Percentiles rank a stretch among this genome's conserved stretches.
These are phyloP conservation scores for Oscheius onirici DNA, from an alignment of 2,888 invertebrate genomes.

Conservation along the genomic window DNA sequence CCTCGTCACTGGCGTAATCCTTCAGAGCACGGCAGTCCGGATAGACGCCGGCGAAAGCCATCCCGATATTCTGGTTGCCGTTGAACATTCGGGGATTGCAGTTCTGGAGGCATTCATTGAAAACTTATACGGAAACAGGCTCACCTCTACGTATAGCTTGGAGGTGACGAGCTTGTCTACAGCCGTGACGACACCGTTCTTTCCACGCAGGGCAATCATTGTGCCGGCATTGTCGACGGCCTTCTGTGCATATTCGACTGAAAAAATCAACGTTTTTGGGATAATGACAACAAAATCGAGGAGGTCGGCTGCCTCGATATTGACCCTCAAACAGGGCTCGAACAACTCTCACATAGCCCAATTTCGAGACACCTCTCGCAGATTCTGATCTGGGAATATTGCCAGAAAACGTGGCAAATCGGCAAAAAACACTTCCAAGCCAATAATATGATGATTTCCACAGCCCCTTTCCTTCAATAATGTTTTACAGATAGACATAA, in stretches of 20 bases:
- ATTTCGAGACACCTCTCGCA: too few relatives aligned
- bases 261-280: too few relatives aligned
- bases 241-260: slow-evolving; percentile 94
- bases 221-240: slow-evolving; percentile 96
- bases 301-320: too few relatives aligned
- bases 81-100: slow-evolving; percentile 75
- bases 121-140: slow-evolving; percentile 37
- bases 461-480: too few relatives aligned
- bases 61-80: slow-evolving; percentile 91
- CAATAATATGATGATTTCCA: too few relatives aligned
- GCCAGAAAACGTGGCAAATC: too few relatives aligned
- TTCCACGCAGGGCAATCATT: slow-evolving; percentile 90
- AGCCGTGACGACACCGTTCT: slow-evolving; percentile 95
- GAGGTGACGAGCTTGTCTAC: slow-evolving; percentile 85
- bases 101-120: slow-evolving; percentile 50
- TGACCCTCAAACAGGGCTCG: too few relatives aligned
- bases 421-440: too few relatives aligned
- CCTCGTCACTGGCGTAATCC: slow-evolving; percentile 26
- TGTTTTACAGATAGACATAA: too few relatives aligned
- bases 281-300: too few relatives aligned
- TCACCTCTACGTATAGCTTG: slow-evolving; percentile 75
- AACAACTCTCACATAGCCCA: too few relatives aligned
- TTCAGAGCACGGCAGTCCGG: slow-evolving; percentile 67
- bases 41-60: slow-evolving; percentile 73
- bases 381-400: too few relatives aligned